A percentile compares a stretch with the other conserved stretches of the same genome.
phyloP scores from a whole-genome alignment of 2,113 vertebrate species.

The Lagopus muta region DNA sequence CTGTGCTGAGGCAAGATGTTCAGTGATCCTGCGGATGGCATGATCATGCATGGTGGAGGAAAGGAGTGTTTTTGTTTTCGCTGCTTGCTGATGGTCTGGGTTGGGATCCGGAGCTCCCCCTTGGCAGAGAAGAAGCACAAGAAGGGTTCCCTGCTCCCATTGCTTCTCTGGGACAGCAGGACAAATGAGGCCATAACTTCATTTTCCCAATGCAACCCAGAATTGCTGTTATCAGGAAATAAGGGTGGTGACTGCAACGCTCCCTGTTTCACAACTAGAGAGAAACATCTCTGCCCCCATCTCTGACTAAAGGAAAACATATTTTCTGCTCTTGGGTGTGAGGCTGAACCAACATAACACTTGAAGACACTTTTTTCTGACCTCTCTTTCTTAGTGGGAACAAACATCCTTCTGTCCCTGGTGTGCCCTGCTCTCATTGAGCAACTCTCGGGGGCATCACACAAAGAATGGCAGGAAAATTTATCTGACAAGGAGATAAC shows the following conservation, averaged over 20 bases:
- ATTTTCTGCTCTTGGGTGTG: background rate
- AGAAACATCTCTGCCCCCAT: background rate
- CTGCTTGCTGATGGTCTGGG: background rate
- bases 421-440: rapidly evolving
- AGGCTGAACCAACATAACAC: background rate
- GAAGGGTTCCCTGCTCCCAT: background rate
- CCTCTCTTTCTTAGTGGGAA: rapidly evolving
- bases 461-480: background rate
- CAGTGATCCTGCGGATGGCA: background rate
- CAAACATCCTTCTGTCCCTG: rapidly evolving
- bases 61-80: background rate
- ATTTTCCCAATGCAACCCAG: background rate
- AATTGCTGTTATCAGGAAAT: slow-evolving; percentile 24
- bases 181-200: background rate
- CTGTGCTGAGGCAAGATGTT: background rate
- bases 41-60: rapidly evolving
- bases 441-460: background rate
- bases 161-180: rapidly evolving
- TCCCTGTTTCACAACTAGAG: slow-evolving; percentile 6
- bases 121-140: background rate
- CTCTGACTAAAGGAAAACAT: background rate
- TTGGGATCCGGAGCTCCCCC: background rate
- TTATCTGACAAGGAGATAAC: rapidly evolving
- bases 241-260: background rate
- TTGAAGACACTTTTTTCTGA: background rate